Evolutionary conservation across 1,140 invertebrate genomes (phyloP), one percentile per base, ranked within the genome.

Genomic region (Drosophila funebris): DNA sequence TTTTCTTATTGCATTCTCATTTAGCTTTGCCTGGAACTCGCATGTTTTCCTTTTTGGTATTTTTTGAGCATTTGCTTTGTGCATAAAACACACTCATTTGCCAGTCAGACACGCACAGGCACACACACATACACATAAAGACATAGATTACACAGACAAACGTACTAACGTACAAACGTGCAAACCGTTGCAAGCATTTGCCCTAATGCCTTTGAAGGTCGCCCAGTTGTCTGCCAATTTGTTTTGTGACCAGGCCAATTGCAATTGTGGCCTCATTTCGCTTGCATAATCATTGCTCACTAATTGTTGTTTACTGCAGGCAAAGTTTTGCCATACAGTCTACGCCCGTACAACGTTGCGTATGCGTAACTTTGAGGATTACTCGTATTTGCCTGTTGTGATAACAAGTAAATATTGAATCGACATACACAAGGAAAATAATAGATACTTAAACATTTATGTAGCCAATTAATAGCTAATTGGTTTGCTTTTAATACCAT

Each of bases 271-370:
- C 62, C 63, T 69, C 66, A 54, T 73, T 73, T 69, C 50, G 37
- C 56, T 75, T 77, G 73, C 77, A 72, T 87, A 69, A 87, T 76
- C 63, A 66, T 74, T 41, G 18, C 37, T 52, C 46, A 69, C 74
- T 87, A 88, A 88, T 88, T 82, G 76, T 70, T 61, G 78, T 78
- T 87, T 72, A 68, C 77, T 57, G 31, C 70, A 39, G 64, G 20
- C 52, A 57, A 71, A 57, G 52, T 56, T 58, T 7, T 72, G 69
- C 16, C 22, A 16, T 57, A 13, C 31, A 29, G 27, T 9, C 31
- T 64, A 22, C 31, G 33, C 22, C 37, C 16, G 3, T n/a, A 24
- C n/a, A 41, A 56, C 52, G 27, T 16, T 69, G 57, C 66, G 46
- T 62, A 31, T 53, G 48, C 37, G 14, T 31, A 66, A 54, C 43